Percentiles rank a stretch among this genome's conserved stretches.
Evolutionary conservation across 2,888 invertebrate species (phyloP).

Genomic region (Heteropelma amictum): DNA sequence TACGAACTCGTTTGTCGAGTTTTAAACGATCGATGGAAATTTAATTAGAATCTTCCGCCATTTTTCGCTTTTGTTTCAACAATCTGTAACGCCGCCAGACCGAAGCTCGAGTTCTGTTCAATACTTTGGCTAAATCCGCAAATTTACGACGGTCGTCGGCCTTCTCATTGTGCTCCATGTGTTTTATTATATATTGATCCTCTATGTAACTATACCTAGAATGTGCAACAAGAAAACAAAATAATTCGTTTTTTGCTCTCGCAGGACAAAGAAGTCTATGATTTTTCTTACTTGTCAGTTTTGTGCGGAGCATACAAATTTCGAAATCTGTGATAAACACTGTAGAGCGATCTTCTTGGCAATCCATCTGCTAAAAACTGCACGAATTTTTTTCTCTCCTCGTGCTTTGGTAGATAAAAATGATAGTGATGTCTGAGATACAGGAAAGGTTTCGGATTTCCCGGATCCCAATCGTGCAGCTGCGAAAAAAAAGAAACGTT

Average conservation of each 20-base stretch:
- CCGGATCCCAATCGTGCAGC: constrained; percentile 67
- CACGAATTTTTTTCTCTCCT: constrained; percentile 68
- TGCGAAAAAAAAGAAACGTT: constrained; percentile 48
- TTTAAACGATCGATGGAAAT: not conserved
- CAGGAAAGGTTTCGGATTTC: constrained; percentile 65
- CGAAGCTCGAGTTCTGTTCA: constrained; percentile 71
- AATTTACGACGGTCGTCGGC: constrained; percentile 62
- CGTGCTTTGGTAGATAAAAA: constrained; percentile 56
- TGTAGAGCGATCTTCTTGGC: constrained; percentile 69
- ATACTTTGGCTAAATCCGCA: constrained; percentile 66
- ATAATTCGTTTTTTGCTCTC: not conserved
- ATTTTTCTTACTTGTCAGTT: constrained; percentile 55
- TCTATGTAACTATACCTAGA: constrained; percentile 68
- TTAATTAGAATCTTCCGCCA: not conserved
- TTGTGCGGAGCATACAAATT: constrained; percentile 58
- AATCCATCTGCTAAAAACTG: constrained; percentile 72
- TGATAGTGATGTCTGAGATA: constrained; percentile 56
- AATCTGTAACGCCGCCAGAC: constrained; percentile 71
- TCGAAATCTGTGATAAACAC: constrained; percentile 71
- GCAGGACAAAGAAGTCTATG: not conserved
- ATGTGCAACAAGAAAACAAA: too few species aligned
- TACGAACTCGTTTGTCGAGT: not conserved
- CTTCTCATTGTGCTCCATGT: constrained; percentile 60
- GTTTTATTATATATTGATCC: constrained; percentile 66
- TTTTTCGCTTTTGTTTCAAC: constrained; percentile 57